These are phyloP conservation scores for Ptychodera flava DNA, from an alignment of 35 echinoderm and acorn worm genomes.

Conservation along the genomic window DNA sequence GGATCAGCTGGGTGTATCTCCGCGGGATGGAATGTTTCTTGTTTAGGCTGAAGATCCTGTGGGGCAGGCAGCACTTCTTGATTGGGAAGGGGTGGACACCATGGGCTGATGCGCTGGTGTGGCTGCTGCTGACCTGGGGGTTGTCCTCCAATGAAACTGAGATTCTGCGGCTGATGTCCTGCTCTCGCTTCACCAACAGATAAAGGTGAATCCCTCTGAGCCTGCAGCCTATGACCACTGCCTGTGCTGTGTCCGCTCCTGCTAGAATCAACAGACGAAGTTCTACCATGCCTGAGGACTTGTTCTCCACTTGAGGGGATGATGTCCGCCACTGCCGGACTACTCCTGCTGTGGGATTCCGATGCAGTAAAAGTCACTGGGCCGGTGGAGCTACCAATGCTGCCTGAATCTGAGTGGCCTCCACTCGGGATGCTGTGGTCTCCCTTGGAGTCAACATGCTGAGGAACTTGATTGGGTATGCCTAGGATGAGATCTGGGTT, in stretches of 20 bases:
- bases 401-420: background rate
- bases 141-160: background rate
- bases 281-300: background rate
- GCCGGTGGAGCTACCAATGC: background rate
- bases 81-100: background rate
- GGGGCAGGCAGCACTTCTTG: no score
- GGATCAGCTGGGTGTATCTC: background rate
- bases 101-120: background rate
- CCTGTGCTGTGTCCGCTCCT: background rate
- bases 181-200: background rate
- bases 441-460: background rate
- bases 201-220: background rate
- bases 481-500: background rate
- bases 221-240: background rate
- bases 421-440: background rate
- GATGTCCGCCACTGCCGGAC: background rate
- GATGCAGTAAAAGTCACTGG: background rate
- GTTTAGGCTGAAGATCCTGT: background rate
- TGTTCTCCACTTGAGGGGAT: background rate
- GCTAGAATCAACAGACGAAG: background rate
- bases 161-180: constrained; percentile 23
- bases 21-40: constrained; percentile 4
- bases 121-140: constrained; percentile 11
- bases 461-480: background rate
- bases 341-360: background rate